Evolutionary conservation across 2,797 vertebrate genomes (phyloP), one percentile per base, ranked within the genome.

Genomic region (Apogon talboti): DNA sequence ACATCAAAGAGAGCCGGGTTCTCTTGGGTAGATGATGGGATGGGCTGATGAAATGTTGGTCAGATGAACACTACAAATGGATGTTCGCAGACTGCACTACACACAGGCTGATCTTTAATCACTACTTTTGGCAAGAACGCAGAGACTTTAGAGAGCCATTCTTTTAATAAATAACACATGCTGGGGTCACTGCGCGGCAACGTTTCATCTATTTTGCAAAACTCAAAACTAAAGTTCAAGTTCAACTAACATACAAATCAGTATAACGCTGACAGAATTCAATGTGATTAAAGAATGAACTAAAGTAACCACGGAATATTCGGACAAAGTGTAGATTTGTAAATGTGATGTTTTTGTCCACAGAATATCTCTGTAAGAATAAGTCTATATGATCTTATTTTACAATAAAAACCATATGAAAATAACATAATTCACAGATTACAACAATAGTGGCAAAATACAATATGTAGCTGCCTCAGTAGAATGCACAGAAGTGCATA

Each of bases 401-500:
- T 35, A 35, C 33, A 35, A 6, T 6, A 30, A 30, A 35, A 10
- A 9, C 7, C 33, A 35, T 35, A 35, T 35, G 9, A 35, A 10
- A 35, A 10, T 5, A 28, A 28, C 28, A 18, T 10, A 54, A 58
- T 0, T 2, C 2, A 11, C 6, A 21, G 3, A 13, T 50, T 41
- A 38, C n/a, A 16, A 47, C n/a, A 16, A 47, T 30, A 0, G 13
- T 47, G 11, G 14, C 15, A 60, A 14, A 55, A 28, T 14, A 49
- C 14, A 50, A 42, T 16, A 28, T 13, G 12, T 19, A 18, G n/a
- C 24, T 11, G 41, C 30, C 47, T 66, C 11, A 43, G 44, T 11
- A 30, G 47, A 49, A 49, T 49, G 21, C 11, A 54, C 40, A 19
- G 53, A 66, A 52, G 28, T 19, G 6, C 57, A 42, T 6, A 45